Conservation (phyloP, 2,113 vertebrate genomes). For the Chascanopsetta lugubris region DNA sequence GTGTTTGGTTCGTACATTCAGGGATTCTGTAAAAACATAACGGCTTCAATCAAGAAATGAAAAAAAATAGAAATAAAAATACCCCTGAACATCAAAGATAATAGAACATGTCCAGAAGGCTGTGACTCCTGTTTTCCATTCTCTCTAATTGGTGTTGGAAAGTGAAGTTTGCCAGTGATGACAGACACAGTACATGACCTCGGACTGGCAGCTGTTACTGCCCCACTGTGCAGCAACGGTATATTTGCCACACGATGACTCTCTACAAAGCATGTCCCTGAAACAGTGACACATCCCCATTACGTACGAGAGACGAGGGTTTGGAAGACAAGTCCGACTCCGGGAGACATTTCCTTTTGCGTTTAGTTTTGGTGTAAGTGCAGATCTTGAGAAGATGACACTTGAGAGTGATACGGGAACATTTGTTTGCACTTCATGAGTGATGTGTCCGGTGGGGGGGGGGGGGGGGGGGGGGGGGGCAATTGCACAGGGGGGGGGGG, state of each 20-base stretch:
- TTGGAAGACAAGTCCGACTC: not conserved
- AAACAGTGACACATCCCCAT: constrained; percentile 10
- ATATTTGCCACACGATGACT: constrained; percentile 39
- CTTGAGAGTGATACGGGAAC: constrained; percentile 9
- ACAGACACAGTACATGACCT: constrained; percentile 13
- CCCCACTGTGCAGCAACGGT: not conserved
- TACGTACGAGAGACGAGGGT: constrained; percentile 3
- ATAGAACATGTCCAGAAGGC: not conserved
- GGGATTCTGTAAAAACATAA: no score
- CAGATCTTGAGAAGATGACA: not conserved
- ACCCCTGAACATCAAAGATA: not conserved
- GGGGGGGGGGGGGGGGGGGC: not conserved
- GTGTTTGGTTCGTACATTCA: no score
- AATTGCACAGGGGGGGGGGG: not conserved
- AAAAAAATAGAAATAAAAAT: no score
- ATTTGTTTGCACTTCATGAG: constrained; percentile 1
- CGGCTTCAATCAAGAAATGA: no score
- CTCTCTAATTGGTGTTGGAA: constrained; percentile 2
- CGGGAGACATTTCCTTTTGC: constrained; percentile 1
- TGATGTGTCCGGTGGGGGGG: constrained; percentile 2
- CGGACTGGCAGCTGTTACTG: constrained; percentile 35
- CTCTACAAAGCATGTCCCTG: constrained; percentile 13
- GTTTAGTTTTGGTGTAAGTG: not conserved
- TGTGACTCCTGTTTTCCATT: constrained; percentile 26
- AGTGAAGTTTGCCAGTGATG: constrained; percentile 19